Conservation (phyloP, 1,140 invertebrate genomes). For the Periplaneta americana region DNA sequence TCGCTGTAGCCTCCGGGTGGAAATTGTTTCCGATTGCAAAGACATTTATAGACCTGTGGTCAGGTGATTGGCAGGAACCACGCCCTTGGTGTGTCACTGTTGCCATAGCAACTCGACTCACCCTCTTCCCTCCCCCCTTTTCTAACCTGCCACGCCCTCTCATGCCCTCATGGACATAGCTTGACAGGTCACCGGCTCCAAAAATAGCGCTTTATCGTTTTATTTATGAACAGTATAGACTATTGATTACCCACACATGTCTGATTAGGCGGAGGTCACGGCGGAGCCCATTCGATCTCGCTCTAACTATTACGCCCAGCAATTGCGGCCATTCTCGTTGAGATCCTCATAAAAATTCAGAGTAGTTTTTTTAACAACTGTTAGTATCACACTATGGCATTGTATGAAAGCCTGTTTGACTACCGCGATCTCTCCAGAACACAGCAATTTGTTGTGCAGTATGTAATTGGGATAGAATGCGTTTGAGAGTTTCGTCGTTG, state of each 20-base stretch:
- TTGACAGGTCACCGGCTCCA: background rate
- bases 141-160: conserved; percentile 3
- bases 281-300: no score
- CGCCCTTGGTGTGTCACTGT: conserved; percentile 5
- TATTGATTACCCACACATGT: background rate
- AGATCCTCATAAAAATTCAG: background rate
- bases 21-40: background rate
- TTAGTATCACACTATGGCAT: background rate
- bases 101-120: background rate
- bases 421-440: background rate
- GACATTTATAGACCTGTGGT: conserved; percentile 1
- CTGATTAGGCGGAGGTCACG: background rate
- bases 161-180: background rate
- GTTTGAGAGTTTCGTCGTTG: background rate
- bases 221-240: background rate
- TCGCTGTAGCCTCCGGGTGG: background rate
- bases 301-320: background rate
- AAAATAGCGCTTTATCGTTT: background rate
- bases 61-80: conserved; percentile 7
- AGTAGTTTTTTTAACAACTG: background rate
- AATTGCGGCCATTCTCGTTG: background rate
- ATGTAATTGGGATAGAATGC: background rate
- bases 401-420: background rate
- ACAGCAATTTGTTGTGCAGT: background rate
- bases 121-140: background rate